Evolutionary conservation across 2,113 vertebrate species (phyloP).

Genomic region (Burhinus oedicnemus): DNA sequence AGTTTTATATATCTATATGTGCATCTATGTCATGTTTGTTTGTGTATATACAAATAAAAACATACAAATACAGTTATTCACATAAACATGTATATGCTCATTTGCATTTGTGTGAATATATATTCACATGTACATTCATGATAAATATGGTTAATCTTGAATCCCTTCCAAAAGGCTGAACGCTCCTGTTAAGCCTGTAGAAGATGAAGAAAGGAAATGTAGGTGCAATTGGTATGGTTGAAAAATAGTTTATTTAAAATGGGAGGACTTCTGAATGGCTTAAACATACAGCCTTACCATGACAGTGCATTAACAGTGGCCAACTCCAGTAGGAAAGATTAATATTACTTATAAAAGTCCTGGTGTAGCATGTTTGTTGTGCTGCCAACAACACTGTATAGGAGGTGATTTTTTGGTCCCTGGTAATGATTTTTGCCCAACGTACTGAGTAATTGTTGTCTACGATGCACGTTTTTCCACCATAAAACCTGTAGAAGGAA

Average conservation of each 20-base stretch:
- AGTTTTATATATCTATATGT: not conserved
- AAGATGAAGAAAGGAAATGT: not conserved
- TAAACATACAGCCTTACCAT: constrained; percentile 4
- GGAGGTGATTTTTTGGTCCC: constrained; percentile 26
- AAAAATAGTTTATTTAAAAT: constrained; percentile 25
- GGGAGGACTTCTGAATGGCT: not conserved
- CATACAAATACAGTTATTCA: not conserved
- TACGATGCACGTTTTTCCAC: constrained; percentile 36
- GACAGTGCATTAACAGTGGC: not conserved
- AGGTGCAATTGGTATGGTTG: not conserved
- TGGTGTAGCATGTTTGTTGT: constrained; percentile 52
- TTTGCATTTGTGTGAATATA: not conserved
- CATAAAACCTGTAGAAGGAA: constrained; percentile 55
- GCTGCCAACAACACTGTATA: constrained; percentile 23
- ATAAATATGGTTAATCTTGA: not conserved
- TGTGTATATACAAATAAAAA: not conserved
- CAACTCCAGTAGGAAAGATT: constrained; percentile 42
- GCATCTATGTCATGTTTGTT: not conserved
- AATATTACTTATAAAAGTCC: constrained; percentile 40
- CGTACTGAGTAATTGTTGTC: constrained; percentile 38
- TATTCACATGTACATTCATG: not conserved
- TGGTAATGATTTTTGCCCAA: constrained; percentile 54
- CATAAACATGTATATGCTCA: not conserved
- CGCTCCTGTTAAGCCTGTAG: not conserved
- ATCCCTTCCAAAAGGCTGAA: not conserved